Percentiles rank a stretch among this genome's conserved stretches.
Evolutionary conservation across 1,140 invertebrate genomes (phyloP).

Genomic region (Chrysopa pallens): DNA sequence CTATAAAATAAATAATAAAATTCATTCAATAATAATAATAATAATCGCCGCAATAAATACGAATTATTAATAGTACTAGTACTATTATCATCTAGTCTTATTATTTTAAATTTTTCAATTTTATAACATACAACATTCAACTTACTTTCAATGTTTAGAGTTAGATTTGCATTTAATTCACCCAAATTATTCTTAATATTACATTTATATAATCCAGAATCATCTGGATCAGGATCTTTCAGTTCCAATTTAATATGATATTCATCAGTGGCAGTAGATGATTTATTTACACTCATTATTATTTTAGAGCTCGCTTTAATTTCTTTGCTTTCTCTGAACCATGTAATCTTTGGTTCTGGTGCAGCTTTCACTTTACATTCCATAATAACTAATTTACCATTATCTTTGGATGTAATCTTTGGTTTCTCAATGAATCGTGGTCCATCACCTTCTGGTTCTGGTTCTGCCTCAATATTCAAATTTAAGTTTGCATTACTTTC

Average conservation of each 20-base stretch:
- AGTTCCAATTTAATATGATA: slow-evolving; percentile 83
- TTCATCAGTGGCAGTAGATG: slow-evolving; percentile 33
- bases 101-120: too few species aligned
- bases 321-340: slow-evolving; percentile 68
- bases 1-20: slow-evolving; percentile 25
- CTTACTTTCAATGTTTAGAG: slow-evolving; percentile 94
- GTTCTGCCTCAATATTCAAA: slow-evolving; percentile 90
- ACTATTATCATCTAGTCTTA: too few species aligned
- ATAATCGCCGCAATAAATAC: background rate
- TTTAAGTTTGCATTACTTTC: slow-evolving; percentile 97
- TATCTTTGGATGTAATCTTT: slow-evolving; percentile 81
- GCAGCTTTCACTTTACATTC: slow-evolving; percentile 89
- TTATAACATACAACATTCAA: slow-evolving; percentile 12
- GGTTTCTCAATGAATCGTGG: slow-evolving; percentile 98
- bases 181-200: slow-evolving; percentile 92
- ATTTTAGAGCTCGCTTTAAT: slow-evolving; percentile 67
- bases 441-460: slow-evolving; percentile 79
- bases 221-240: slow-evolving; percentile 80
- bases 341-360: slow-evolving; percentile 85
- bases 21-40: background rate
- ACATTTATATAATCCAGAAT: slow-evolving; percentile 96
- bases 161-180: slow-evolving; percentile 90
- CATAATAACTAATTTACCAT: slow-evolving; percentile 94
- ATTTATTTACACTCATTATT: slow-evolving; percentile 49
- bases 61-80: too few species aligned